Evolutionary conservation across 92 coral and sea anemone genomes (phyloP), one percentile per base, ranked within the genome.

Genomic region (Galaxea fascicularis): DNA sequence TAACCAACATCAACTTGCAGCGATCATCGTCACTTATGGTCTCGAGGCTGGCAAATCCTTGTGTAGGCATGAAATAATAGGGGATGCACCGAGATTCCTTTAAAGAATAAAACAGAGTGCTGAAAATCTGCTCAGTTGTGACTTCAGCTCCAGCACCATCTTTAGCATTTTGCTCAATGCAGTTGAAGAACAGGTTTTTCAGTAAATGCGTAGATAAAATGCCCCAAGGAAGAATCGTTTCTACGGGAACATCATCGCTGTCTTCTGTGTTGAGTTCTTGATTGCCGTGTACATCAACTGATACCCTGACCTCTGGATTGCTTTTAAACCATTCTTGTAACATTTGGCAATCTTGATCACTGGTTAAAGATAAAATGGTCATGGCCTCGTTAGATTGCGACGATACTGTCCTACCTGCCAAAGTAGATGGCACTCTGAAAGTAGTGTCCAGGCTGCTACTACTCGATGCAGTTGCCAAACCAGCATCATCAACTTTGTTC

Each of bases 181-280:
- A 87, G 58, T 87, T 74, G 57, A 87, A 87, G 57, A 87, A 87
- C 63, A 87, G 35, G 47, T 74, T 87, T 76, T 87, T 87, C 47
- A 87, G 62, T 58, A 81, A 65, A 54, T 87, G 81, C 16, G 90
- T 87, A 10, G 90, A 87, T 25, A 87, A 46, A 54, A 73, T 60
- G 29, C 81, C 20, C 49, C 58, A 75, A 6, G 90, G 90, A 15
- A 63, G 74, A 59, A 87, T 45, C 17, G 77, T 80, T 44, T 87
- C 74, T 17, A 59, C 69, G 13, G 69, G 77, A 12, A 64, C 73
- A 60, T 87, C 80, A 60, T 80, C 62, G 68, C 18, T 46, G 13
- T 72, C 79, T 17, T 70, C 45, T 18, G 8, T 20, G n/a, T 5
- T 16, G 15, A 15, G 44, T 71, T 82, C 65, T 15, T 71, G 69